Percentiles rank a stretch among this genome's conserved stretches.
These are phyloP conservation scores for honey bee (Apis mellifera) DNA, from an alignment of 1,140 invertebrate genomes.

Conservation along the genomic window DNA sequence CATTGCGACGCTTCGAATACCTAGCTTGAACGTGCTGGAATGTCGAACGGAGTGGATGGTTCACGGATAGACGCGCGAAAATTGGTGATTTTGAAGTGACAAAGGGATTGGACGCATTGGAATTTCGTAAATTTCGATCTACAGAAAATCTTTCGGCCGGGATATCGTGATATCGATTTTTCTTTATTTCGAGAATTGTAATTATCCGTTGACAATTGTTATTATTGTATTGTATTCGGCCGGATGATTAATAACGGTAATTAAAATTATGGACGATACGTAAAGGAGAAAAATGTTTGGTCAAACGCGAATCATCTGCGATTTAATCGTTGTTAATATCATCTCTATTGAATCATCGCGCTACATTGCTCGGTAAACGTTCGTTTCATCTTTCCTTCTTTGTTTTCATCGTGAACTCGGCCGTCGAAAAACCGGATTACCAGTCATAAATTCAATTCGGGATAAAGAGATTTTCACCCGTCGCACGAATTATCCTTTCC, in stretches of 20 bases:
- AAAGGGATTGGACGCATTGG: not conserved
- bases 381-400: not conserved
- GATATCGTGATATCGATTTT: not conserved
- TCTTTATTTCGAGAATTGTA: not conserved
- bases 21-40: not conserved
- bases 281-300: not conserved
- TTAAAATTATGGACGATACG: not conserved
- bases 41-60: not conserved
- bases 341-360: not conserved
- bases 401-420: not conserved
- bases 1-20: constrained; percentile 1
- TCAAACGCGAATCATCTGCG: not conserved
- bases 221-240: too few relatives aligned
- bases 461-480: not conserved
- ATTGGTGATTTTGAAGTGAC: constrained; percentile 30
- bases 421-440: constrained; percentile 2
- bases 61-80: constrained; percentile 19
- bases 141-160: not conserved
- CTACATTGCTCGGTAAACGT: not conserved
- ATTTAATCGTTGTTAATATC: constrained; percentile 11
- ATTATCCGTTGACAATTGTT: not conserved
- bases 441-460: constrained; percentile 3
- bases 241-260: not conserved
- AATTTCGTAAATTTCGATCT: constrained; percentile 14
- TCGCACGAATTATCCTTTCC: not conserved